Evolutionary conservation across 1,140 invertebrate genomes (phyloP).

Genomic region (Ooceraea biroi): DNA sequence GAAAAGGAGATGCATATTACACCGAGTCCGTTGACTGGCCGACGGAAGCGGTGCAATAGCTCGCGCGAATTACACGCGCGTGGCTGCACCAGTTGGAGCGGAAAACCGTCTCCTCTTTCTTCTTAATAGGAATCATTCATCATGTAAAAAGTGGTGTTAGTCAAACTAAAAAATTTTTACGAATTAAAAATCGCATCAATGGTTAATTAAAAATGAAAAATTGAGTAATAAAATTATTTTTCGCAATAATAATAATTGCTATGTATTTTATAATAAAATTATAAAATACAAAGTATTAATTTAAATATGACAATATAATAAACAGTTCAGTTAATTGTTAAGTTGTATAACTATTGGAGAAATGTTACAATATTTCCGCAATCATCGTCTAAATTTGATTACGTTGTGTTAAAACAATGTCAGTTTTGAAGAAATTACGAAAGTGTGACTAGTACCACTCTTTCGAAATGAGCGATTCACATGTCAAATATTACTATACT

Average conservation of each 20-base stretch:
- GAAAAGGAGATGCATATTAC: conserved; percentile 63
- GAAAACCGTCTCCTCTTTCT: conserved; percentile 13
- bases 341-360: too few relatives aligned
- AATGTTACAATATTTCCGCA: background rate
- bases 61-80: conserved; percentile 41
- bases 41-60: conserved; percentile 68
- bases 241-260: background rate
- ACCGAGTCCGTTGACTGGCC: conserved; percentile 73
- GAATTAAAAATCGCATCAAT: background rate
- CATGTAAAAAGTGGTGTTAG: conserved; percentile 24
- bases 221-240: background rate
- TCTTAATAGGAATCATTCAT: conserved; percentile 27
- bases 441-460: conserved; percentile 14
- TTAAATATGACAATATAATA: background rate
- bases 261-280: too few relatives aligned
- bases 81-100: conserved; percentile 55
- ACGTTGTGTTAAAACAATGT: background rate
- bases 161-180: background rate
- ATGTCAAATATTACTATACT: conserved; percentile 59
- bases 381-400: background rate
- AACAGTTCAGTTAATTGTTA: background rate
- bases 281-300: background rate
- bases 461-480: conserved; percentile 38
- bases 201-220: background rate
- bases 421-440: background rate